A percentile compares a stretch with the other conserved stretches of the same genome.
Evolutionary conservation across 2,113 vertebrate genomes (phyloP).

Genomic region (Anguilla rostrata): DNA sequence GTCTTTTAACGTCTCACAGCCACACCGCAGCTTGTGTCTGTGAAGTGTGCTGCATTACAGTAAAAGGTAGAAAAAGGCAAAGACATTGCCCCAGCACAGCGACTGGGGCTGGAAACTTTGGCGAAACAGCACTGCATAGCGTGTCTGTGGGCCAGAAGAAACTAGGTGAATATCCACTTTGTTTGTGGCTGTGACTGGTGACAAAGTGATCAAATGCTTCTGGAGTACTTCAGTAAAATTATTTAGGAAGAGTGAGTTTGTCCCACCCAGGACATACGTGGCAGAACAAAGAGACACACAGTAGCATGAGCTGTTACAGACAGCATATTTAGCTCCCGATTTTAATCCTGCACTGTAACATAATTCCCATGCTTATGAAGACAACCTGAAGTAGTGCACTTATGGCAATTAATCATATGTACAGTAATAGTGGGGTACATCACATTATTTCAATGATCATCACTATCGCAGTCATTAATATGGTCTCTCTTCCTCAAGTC

Average conservation of each 20-base stretch:
- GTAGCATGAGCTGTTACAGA: not conserved
- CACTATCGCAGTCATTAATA: not conserved
- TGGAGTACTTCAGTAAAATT: not conserved
- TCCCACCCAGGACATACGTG: not conserved
- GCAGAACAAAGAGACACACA: not conserved
- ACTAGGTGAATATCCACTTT: not conserved
- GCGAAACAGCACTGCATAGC: not conserved
- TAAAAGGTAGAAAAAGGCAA: not conserved
- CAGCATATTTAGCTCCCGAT: not conserved
- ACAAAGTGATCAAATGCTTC: not conserved
- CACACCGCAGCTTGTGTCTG: no score
- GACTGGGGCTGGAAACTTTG: not conserved
- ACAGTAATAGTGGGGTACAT: not conserved
- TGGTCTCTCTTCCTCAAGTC: not conserved
- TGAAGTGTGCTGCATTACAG: no score
- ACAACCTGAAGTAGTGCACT: not conserved
- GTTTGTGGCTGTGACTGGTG: not conserved
- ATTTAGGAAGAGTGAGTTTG: not conserved
- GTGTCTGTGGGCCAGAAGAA: not conserved
- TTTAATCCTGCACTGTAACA: not conserved
- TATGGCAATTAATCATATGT: not conserved
- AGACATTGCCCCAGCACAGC: not conserved
- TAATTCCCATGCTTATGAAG: not conserved
- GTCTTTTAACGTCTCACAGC: no score
- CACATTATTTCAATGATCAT: not conserved